Conservation (phyloP, 1,140 invertebrate genomes). For the Trachelipus rathkii region DNA sequence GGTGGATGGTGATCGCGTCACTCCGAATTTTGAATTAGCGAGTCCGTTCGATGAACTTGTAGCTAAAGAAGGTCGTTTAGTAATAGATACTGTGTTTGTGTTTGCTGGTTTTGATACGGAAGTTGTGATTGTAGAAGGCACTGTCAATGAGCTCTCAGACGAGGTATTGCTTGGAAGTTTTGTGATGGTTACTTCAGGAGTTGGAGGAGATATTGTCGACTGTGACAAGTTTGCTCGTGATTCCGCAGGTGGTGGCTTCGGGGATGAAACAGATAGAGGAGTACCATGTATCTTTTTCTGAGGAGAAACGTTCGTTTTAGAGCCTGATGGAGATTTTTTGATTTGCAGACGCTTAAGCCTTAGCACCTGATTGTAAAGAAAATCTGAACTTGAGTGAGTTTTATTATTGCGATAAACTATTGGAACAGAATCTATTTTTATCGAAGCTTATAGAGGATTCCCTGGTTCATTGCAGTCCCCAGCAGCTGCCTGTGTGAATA, state of each 20-base stretch:
- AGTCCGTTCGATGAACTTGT: background rate
- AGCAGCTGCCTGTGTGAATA: background rate
- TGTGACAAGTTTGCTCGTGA: background rate
- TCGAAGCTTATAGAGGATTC: background rate
- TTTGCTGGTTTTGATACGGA: background rate
- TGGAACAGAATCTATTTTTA: background rate
- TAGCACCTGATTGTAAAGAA: background rate
- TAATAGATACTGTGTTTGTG: background rate
- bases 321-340: background rate
- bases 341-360: background rate
- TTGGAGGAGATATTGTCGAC: background rate
- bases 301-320: background rate
- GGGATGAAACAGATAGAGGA: background rate
- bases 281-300: background rate
- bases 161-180: background rate
- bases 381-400: background rate
- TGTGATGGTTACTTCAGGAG: background rate
- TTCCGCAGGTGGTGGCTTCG: background rate
- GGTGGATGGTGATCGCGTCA: background rate
- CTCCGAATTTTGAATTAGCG: background rate
- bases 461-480: background rate
- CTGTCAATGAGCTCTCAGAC: background rate
- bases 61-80: background rate
- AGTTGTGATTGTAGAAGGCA: background rate
- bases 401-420: background rate